Percentiles rank a stretch among this genome's conserved stretches.
These are phyloP conservation scores for Sebastes oblongus DNA, from an alignment of 2,797 vertebrate genomes.

Conservation along the genomic window DNA sequence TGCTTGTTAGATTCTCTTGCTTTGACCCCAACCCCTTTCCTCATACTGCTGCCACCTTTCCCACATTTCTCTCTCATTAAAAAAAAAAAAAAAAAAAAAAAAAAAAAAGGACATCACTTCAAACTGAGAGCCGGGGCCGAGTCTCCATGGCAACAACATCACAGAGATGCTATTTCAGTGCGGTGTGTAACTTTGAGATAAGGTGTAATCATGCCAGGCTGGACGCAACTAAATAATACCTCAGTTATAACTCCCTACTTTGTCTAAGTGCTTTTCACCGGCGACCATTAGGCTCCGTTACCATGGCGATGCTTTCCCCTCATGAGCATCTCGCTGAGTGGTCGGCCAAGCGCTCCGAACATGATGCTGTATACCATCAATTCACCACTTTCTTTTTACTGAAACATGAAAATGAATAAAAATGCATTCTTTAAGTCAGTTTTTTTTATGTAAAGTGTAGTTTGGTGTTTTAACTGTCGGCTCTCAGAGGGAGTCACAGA, in stretches of 20 bases:
- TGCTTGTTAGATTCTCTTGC: slow-evolving; percentile 13
- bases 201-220: slow-evolving; percentile 72
- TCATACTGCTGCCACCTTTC: slow-evolving; percentile 34
- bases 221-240: slow-evolving; percentile 73
- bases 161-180: slow-evolving; percentile 73
- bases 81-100: slow-evolving; percentile 44
- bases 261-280: slow-evolving; percentile 75
- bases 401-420: slow-evolving; percentile 23
- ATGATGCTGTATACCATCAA: slow-evolving; percentile 43
- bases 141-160: slow-evolving; percentile 77
- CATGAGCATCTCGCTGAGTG: slow-evolving; percentile 57
- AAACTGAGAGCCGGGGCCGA: slow-evolving; percentile 44
- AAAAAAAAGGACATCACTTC: slow-evolving; percentile 31
- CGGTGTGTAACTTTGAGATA: slow-evolving; percentile 73
- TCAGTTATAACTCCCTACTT: slow-evolving; percentile 72
- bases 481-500: background rate
- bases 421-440: background rate
- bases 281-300: slow-evolving; percentile 74
- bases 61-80: slow-evolving; percentile 66
- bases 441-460: background rate
- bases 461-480: background rate
- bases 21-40: slow-evolving; percentile 39
- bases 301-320: slow-evolving; percentile 68
- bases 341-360: slow-evolving; percentile 49
- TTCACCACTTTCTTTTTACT: slow-evolving; percentile 28